Base-by-base conservation (phyloP, 2,797 vertebrate species). In the Cirrhinus molitorella region DNA sequence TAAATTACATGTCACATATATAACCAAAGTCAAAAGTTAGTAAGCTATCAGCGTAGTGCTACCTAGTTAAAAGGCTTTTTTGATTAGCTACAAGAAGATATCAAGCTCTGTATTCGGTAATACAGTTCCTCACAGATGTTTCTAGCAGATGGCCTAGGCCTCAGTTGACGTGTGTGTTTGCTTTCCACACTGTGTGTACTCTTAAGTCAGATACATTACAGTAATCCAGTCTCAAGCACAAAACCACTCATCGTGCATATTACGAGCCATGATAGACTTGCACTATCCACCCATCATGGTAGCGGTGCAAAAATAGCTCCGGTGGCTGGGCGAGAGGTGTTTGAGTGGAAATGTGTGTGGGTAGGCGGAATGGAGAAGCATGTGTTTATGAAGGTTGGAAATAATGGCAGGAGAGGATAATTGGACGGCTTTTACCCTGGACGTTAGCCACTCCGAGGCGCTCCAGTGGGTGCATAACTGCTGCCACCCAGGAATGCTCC, bases 171-270 rank as follows among this genome's bases (percentile, higher is more conserved):
- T 25, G 59, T 72, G 37, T 70, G 57, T 79, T 79, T 70, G 45
- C 49, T 71, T 47, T 76, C 43, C 59, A 28, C 83, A 73, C 66
- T 76, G 9, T 80, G 83, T 80, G 59, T 80, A 81, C 86, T 71
- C 81, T 76, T 84, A 72, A 68, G 65, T 81, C 85, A 73, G 66
- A 84, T 66, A 81, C 71, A 81, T 84, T 84, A 86, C 82, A 72
- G 51, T 87, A 86, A 87, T 89, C 76, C 79, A 83, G 81, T 86
- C 76, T 80, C 74, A 77, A 87, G 76, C 72, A 73, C 82, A 51
- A 89, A 86, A 83, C 84, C 86, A 83, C 86, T 86, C 75, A 84
- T 80, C 25, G 71, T 57, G 68, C 81, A 40, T 73, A 84, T 85
- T 85, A 87, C 71, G 43, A 72, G 57, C 71, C 61, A 68, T 87